Percentiles rank a stretch among this genome's conserved stretches.
Conservation (phyloP, 2,113 vertebrate genomes). For the Amblyornis subalaris region DNA sequence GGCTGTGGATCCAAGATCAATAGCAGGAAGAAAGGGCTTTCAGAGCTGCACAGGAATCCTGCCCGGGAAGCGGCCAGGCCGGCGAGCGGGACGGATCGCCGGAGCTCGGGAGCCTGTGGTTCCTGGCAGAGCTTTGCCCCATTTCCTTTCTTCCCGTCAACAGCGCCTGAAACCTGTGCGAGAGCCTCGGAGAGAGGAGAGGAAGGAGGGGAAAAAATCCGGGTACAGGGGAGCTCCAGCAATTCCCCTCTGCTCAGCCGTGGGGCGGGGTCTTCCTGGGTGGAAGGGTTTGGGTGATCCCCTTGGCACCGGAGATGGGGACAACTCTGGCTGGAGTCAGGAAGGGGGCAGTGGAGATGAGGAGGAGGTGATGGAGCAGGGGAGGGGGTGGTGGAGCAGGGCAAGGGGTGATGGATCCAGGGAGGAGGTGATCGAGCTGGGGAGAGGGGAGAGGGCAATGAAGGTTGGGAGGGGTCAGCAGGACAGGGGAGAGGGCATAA, state of each 20-base stretch:
- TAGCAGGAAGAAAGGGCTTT: slow-evolving; percentile 51
- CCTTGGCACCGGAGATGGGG: not conserved
- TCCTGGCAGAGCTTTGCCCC: slow-evolving; percentile 56
- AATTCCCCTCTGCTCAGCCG: too few relatives aligned
- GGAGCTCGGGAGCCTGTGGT: slow-evolving; percentile 59
- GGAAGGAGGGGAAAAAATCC: not conserved
- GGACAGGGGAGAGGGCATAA: not conserved
- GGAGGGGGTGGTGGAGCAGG: not conserved
- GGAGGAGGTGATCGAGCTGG: not conserved
- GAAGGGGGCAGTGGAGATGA: not conserved
- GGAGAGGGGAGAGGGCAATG: not conserved
- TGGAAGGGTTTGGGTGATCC: fast-evolving
- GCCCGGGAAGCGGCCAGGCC: not conserved
- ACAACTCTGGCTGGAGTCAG: not conserved
- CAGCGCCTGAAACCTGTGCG: not conserved
- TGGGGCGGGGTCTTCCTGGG: too few relatives aligned
- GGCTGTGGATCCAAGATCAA: slow-evolving; percentile 56
- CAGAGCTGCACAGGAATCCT: slow-evolving; percentile 35
- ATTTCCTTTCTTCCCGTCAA: slow-evolving; percentile 63
- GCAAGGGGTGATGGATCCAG: not conserved
- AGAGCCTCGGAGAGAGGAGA: not conserved
- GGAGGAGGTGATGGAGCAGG: not conserved
- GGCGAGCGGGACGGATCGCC: not conserved
- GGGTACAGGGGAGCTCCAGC: not conserved
- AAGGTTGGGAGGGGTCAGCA: fast-evolving